Base-by-base conservation (phyloP, 1,140 invertebrate genomes). In the Tetragnatha versicolor region DNA sequence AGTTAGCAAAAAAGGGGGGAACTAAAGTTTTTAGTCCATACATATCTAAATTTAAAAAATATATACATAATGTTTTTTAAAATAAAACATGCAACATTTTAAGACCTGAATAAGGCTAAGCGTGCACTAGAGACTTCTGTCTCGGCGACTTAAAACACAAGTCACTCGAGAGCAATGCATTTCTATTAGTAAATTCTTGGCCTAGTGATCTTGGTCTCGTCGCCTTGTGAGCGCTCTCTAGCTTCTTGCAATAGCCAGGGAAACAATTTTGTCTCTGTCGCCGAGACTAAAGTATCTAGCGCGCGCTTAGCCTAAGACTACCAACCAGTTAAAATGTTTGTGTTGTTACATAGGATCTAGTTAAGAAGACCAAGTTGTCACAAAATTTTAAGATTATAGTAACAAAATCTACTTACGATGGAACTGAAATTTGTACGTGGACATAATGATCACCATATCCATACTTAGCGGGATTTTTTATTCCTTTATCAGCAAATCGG, bases 381-480 rank as follows among this genome's bases (percentile, higher is more conserved):
- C 12, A 53, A 17, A n/a, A 20, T 53, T 12, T 42, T 42, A 9
- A 53, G 22, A 53, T 29, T 60, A 60, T 29, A 10, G 10, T 7
- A 60, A 60, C 10, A 27, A 29, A 42, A 39, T n/a, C 4, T 22
- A 63, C 61, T 66, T 69, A 90, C 88, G 82, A 83, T 25, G 89
- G 89, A 58, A 89, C 84, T 82, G 89, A 89, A 82, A 99, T 94
- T 88, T 97, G 98, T 9, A 99, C 88, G 83, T 96, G 92, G 12
- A 99, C 91, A 85, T 98, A 99, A 87, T 99, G 98, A 87, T 99
- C 97, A 0, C 98, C 98, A 83, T 93, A 90, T 0, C 97, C 97
- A 81, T 92, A 90, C 3, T 92, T 90, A 83, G 95, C 94, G 0
- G 98, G 91, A 82, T 93, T 91, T 84, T 95, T 96, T 83, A 99